Conservation (phyloP, 1,140 invertebrate species). For the Leucophenga varia region DNA sequence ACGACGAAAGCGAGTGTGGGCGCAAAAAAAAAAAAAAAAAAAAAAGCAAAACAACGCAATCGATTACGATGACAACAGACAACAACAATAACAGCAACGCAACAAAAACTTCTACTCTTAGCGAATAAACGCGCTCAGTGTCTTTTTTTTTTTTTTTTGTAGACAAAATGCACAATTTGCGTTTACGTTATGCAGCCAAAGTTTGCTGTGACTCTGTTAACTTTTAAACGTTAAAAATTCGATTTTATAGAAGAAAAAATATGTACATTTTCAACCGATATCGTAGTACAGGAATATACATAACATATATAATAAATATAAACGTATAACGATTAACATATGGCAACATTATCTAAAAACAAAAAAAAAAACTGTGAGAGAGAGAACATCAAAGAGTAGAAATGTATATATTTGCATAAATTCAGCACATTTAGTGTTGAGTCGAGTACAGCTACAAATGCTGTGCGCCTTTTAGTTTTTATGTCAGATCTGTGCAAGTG, state of each 20-base stretch:
- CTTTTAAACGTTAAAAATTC: constrained; percentile 55
- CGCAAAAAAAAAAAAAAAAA: constrained; percentile 29
- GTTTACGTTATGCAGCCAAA: constrained; percentile 3
- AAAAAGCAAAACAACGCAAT: constrained; percentile 36
- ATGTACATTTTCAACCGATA: no score
- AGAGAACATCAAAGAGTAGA: no score
- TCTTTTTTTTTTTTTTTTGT: no score
- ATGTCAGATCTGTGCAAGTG: constrained; percentile 55
- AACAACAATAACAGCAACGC: neutral
- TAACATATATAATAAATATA: no score
- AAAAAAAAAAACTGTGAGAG: no score
- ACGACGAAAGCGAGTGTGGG: constrained; percentile 47
- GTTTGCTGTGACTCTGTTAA: constrained; percentile 38
- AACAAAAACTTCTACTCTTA: constrained; percentile 6
- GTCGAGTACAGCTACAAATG: constrained; percentile 29
- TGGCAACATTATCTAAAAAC: no score
- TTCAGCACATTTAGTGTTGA: no score
- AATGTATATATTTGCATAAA: no score
- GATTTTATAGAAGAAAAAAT: constrained; percentile 54
- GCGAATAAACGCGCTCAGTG: no score
- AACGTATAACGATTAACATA: no score
- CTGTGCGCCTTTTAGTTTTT: constrained; percentile 53
- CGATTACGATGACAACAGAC: constrained; percentile 23
- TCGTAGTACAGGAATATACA: no score
- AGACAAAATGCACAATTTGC: no score